Evolutionary conservation across 2,113 vertebrate genomes (phyloP).

Genomic region (Lophochroa leadbeateri): DNA sequence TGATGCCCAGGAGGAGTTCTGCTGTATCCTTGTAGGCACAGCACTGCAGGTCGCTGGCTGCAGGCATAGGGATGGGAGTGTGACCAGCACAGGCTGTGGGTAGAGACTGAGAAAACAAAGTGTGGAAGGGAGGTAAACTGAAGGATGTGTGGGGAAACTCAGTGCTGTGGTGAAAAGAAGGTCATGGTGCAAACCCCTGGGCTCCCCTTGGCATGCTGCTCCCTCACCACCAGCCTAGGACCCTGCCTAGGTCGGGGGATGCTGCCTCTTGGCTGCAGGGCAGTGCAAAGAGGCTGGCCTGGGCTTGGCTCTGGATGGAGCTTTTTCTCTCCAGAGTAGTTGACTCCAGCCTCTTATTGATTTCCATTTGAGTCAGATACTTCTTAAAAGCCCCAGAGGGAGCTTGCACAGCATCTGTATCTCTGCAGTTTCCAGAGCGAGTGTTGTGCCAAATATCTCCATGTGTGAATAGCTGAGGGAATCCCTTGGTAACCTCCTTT

Average conservation of each 20-base stretch:
- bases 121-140: not conserved
- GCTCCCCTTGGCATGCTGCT: not conserved
- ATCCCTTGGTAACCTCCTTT: constrained; percentile 19
- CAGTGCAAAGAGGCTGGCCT: not conserved
- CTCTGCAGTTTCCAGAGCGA: not conserved
- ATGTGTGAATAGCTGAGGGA: constrained; percentile 1
- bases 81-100: not conserved
- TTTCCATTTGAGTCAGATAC: constrained; percentile 53
- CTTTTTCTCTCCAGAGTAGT: not conserved
- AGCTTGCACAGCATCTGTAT: constrained; percentile 24
- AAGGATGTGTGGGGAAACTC: not conserved
- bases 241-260: not conserved
- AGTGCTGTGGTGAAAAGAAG: not conserved
- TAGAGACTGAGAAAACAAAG: not conserved
- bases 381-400: constrained; percentile 45
- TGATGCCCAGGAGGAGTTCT: not conserved
- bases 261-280: not conserved
- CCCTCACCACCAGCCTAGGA: not conserved
- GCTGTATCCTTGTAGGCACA: too few species aligned
- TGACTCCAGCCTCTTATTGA: not conserved
- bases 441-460: not conserved
- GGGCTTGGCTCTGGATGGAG: not conserved
- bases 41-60: too few species aligned
- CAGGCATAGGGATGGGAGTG: not conserved
- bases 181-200: not conserved